A percentile compares a stretch with the other conserved stretches of the same genome.
Evolutionary conservation across 2,113 vertebrate genomes (phyloP).

Genomic region (Antennarius striatus): DNA sequence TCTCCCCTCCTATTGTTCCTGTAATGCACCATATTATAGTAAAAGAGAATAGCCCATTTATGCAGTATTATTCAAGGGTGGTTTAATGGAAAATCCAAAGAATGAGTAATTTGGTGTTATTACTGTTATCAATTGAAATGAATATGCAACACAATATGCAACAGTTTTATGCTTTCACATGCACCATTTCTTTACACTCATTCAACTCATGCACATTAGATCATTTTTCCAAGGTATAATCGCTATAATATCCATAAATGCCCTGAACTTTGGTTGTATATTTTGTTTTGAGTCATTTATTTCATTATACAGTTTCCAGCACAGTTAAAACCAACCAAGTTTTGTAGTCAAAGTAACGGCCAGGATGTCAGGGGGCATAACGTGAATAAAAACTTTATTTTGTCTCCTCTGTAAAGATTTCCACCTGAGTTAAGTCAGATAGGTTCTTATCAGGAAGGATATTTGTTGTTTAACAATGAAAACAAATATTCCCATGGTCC

Average conservation of each 20-base stretch:
- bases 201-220: too few species aligned
- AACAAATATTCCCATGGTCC: background rate
- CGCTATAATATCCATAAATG: too few species aligned
- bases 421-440: too few species aligned
- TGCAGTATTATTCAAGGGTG: slow-evolving; percentile 83
- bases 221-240: too few species aligned
- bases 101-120: slow-evolving; percentile 63
- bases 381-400: too few species aligned
- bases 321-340: too few species aligned
- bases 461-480: background rate
- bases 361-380: too few species aligned
- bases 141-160: slow-evolving; percentile 41
- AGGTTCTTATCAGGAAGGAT: background rate
- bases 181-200: background rate
- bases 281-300: too few species aligned
- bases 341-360: too few species aligned
- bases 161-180: slow-evolving; percentile 15
- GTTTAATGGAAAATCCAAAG: slow-evolving; percentile 79
- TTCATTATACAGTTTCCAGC: too few species aligned
- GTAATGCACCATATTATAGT: slow-evolving; percentile 86
- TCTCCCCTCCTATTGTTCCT: slow-evolving; percentile 49
- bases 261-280: too few species aligned
- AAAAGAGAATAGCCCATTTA: slow-evolving; percentile 85
- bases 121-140: slow-evolving; percentile 66
- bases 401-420: too few species aligned